Base-by-base conservation (phyloP, 2,113 vertebrate genomes). In the Grus americana region DNA sequence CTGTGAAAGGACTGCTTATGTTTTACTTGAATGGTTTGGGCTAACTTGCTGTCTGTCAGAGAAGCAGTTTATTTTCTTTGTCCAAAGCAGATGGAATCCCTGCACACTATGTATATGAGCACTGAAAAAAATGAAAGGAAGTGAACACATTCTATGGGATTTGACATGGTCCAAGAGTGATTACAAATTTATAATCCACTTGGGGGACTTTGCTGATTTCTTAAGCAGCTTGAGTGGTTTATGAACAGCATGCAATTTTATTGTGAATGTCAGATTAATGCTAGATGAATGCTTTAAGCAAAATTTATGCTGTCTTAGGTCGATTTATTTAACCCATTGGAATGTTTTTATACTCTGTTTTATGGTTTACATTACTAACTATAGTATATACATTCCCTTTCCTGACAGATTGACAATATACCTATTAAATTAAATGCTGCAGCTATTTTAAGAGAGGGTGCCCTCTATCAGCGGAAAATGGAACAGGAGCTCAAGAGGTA, bases 371-470 rank as follows among this genome's bases (percentile, higher is more conserved):
- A 55, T 93, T 87, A 86, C 78, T 96, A 90, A 97, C 81, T 83
- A 15, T 57, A n/a, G 46, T 66, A 79, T 80, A 71, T 87, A 61
- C 73, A 46, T 68, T 68, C 34, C 40, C 17, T 82, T 76, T 95
- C 22, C 8, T 95, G 66, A 86, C 97, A 99, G 99, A 96, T 76
- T 24, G 96, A 98, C 89, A 98, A 81, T 22, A 57, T 96, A 89
- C 98, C 98, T 1, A 97, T 99, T 89, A 99, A 98, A 97, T 97
- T 99, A 92, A 99, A 99, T 93, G 97, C 98, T 5, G 98, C 99
- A 3, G 98, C 99, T 82, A 98, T 99, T 94, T 96, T 99, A 88
- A 98, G 99, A 63, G 98, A 99, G 92, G 98, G 97, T 61, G 98
- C 98, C 47, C 97, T 99, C 29, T 98, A 98, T 93, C 98, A 98